Conservation (phyloP, 1,140 invertebrate species). For the Bradynema listronoti region DNA sequence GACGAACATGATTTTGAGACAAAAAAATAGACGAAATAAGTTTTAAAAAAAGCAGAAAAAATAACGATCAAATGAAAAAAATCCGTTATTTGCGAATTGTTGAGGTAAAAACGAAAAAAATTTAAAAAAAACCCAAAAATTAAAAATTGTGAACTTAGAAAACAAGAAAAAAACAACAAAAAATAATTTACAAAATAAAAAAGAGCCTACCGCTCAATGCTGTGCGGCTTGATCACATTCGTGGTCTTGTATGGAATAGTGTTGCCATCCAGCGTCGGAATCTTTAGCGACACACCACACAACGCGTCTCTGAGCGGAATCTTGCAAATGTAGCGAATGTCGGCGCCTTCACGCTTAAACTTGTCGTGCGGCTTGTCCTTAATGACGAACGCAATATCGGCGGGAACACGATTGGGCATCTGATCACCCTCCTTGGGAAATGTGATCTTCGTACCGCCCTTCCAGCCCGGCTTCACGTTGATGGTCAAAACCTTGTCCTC, state of each 20-base stretch:
- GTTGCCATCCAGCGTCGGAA: slow-evolving; percentile 80
- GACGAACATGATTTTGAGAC: no score
- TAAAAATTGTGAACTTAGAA: neutral
- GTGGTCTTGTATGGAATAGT: slow-evolving; percentile 76
- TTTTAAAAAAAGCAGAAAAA: no score
- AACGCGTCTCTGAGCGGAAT: slow-evolving; percentile 75
- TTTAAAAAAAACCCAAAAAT: no score
- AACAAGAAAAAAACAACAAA: slow-evolving; percentile 10
- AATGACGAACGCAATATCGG: slow-evolving; percentile 98
- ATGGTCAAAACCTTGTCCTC: slow-evolving; percentile 97
- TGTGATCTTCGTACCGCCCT: slow-evolving; percentile 95
- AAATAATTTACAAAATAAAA: neutral
- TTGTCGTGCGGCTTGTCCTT: slow-evolving; percentile 87
- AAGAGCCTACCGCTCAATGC: slow-evolving; percentile 67
- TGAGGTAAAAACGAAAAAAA: neutral
- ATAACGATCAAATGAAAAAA: no score
- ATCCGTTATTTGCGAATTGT: no score
- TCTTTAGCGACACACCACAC: slow-evolving; percentile 66
- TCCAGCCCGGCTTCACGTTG: slow-evolving; percentile 97
- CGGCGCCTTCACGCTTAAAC: slow-evolving; percentile 89
- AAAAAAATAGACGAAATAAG: no score
- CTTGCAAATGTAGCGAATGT: slow-evolving; percentile 79
- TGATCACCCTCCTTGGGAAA: slow-evolving; percentile 98
- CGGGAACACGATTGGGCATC: slow-evolving; percentile 85
- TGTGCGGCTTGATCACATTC: slow-evolving; percentile 85